A percentile compares a stretch with the other conserved stretches of the same genome.
These are phyloP conservation scores for Agelastica alni DNA, from an alignment of 2,888 invertebrate genomes.

Conservation along the genomic window DNA sequence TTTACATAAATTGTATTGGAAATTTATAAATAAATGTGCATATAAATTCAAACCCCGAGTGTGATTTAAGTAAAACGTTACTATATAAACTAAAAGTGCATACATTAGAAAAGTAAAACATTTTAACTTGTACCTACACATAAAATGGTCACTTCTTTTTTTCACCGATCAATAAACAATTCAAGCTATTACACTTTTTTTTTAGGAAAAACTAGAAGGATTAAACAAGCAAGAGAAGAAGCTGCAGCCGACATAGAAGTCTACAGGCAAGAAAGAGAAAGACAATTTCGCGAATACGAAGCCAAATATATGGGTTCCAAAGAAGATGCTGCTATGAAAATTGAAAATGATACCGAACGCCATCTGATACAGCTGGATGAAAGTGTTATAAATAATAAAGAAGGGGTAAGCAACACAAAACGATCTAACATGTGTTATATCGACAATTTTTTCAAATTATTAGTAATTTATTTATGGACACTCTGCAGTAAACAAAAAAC, in stretches of 20 bases:
- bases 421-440: too few species aligned
- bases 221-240: constrained; percentile 55
- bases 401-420: constrained; percentile 48
- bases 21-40: too few species aligned
- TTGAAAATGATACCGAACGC: constrained; percentile 52
- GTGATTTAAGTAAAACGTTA: too few species aligned
- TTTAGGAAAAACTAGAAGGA: constrained; percentile 52
- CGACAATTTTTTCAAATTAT: too few species aligned
- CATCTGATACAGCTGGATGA: constrained; percentile 46
- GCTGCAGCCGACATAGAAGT: constrained; percentile 54
- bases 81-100: too few species aligned
- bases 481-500: too few species aligned
- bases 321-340: constrained; percentile 53
- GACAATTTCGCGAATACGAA: constrained; percentile 53
- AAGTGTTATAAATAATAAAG: constrained; percentile 49
- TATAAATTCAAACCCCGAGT: too few species aligned
- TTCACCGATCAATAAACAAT: background rate
- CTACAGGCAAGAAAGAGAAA: constrained; percentile 52
- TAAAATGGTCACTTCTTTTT: too few species aligned
- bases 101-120: too few species aligned
- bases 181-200: background rate
- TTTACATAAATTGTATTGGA: too few species aligned
- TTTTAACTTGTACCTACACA: too few species aligned
- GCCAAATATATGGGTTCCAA: constrained; percentile 53
- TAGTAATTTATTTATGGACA: too few species aligned